A percentile compares a stretch with the other conserved stretches of the same genome.
Conservation (phyloP, 1,140 invertebrate species). For the Heliconius hewitsoni region DNA sequence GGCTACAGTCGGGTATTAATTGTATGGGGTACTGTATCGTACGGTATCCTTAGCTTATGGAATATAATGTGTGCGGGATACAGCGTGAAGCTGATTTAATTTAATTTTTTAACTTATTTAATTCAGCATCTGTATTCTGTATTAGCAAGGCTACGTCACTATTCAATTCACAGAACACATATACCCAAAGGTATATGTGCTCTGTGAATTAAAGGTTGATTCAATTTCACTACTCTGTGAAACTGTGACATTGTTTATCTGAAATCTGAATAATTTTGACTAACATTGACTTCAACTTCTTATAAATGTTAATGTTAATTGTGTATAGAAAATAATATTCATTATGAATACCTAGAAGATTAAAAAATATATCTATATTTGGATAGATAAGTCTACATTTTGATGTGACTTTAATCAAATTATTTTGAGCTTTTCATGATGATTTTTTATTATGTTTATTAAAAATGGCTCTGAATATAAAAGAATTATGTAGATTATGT, state of each 20-base stretch:
- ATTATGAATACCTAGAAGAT: conserved; percentile 5
- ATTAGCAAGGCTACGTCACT: too few species aligned
- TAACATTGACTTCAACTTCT: background rate
- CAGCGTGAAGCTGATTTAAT: too few species aligned
- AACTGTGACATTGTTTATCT: background rate
- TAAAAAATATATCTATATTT: background rate
- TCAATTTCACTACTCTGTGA: too few species aligned
- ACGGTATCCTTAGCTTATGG: too few species aligned
- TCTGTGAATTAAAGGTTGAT: too few species aligned
- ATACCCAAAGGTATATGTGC: too few species aligned
- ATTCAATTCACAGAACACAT: too few species aligned
- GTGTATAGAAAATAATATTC: background rate
- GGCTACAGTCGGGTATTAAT: too few species aligned
- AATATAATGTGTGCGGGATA: too few species aligned
- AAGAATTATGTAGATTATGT: conserved; percentile 76
- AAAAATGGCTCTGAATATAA: conserved; percentile 60
- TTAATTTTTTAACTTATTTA: too few species aligned
- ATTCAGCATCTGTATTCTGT: too few species aligned
- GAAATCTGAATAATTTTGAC: conserved; percentile 2
- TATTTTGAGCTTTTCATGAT: conserved; percentile 15
- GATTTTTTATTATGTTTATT: conserved; percentile 24
- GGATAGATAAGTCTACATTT: background rate
- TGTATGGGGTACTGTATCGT: too few species aligned
- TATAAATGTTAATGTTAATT: background rate
- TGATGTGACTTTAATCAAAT: background rate